A percentile compares a stretch with the other conserved stretches of the same genome.
Evolutionary conservation across 1,140 invertebrate genomes (phyloP).

Genomic region (Drosophila lacertosa): DNA sequence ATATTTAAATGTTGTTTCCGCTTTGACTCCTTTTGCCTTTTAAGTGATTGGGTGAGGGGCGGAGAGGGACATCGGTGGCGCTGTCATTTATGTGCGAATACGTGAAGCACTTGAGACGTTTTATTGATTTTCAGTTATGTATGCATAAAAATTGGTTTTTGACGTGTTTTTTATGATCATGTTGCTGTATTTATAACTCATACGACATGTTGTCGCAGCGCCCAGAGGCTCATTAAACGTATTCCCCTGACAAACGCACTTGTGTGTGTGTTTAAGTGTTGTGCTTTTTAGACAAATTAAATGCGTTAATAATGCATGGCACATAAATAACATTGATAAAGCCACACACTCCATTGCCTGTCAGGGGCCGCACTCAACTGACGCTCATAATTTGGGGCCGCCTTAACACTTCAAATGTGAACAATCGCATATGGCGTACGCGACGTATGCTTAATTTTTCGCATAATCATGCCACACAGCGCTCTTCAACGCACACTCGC

Average conservation of each 20-base stretch:
- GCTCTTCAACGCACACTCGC: conserved; percentile 59
- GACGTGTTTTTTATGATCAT: conserved; percentile 71
- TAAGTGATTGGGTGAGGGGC: background rate
- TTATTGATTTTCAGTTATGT: conserved; percentile 78
- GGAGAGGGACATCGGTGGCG: background rate
- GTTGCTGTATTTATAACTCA: conserved; percentile 54
- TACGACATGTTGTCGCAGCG: conserved; percentile 58
- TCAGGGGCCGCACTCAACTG: conserved; percentile 28
- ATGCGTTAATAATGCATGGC: conserved; percentile 75
- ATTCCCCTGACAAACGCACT: background rate
- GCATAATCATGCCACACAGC: conserved; percentile 74
- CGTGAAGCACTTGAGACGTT: conserved; percentile 51
- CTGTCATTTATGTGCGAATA: conserved; percentile 42
- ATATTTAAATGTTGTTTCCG: conserved; percentile 72
- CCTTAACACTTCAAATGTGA: conserved; percentile 74
- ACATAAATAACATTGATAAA: conserved; percentile 72
- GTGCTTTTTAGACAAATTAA: conserved; percentile 73
- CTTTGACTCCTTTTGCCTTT: conserved; percentile 35
- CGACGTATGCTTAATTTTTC: conserved; percentile 75
- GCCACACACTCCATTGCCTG: conserved; percentile 39
- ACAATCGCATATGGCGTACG: conserved; percentile 66
- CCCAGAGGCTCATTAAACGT: conserved; percentile 43
- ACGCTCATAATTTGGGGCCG: conserved; percentile 51
- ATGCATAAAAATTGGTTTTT: conserved; percentile 76
- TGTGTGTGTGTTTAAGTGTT: conserved; percentile 36